These are phyloP conservation scores for Hippolais icterina DNA, from an alignment of 2,113 vertebrate genomes.

Conservation along the genomic window DNA sequence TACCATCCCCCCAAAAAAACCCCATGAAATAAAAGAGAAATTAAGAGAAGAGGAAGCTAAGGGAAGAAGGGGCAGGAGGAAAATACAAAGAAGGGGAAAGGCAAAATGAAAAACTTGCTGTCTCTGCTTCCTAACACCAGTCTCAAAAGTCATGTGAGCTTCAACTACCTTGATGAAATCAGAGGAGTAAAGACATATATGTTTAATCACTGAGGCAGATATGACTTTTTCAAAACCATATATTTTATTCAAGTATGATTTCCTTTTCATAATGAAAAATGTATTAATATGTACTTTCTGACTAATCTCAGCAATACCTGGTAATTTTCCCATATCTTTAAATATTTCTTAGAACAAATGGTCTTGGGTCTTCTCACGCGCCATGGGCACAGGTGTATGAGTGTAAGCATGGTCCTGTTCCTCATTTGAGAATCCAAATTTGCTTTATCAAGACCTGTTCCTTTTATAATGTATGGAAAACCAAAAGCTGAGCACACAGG, in stretches of 20 bases:
- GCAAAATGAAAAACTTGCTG: not conserved
- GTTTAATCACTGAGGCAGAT: conserved; percentile 52
- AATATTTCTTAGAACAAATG: conserved; percentile 91
- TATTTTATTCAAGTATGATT: conserved; percentile 89
- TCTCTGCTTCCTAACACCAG: not conserved
- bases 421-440: not conserved
- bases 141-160: not conserved
- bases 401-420: not conserved
- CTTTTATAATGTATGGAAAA: not conserved
- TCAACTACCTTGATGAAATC: conserved; percentile 29
- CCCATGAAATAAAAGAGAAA: not conserved
- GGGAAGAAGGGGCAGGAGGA: not conserved
- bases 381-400: not conserved
- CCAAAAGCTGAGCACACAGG: not conserved
- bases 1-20: not conserved
- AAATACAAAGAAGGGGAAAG: not conserved
- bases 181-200: conserved; percentile 41
- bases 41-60: not conserved
- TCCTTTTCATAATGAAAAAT: conserved; percentile 87
- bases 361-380: conserved; percentile 14
- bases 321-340: conserved; percentile 79
- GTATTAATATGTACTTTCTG: conserved; percentile 73
- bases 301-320: conserved; percentile 79
- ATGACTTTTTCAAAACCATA: conserved; percentile 74
- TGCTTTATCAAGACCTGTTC: not conserved